A percentile compares a stretch with the other conserved stretches of the same genome.
Conservation (phyloP, 2,113 vertebrate species). For the Nycticebus coucang region DNA sequence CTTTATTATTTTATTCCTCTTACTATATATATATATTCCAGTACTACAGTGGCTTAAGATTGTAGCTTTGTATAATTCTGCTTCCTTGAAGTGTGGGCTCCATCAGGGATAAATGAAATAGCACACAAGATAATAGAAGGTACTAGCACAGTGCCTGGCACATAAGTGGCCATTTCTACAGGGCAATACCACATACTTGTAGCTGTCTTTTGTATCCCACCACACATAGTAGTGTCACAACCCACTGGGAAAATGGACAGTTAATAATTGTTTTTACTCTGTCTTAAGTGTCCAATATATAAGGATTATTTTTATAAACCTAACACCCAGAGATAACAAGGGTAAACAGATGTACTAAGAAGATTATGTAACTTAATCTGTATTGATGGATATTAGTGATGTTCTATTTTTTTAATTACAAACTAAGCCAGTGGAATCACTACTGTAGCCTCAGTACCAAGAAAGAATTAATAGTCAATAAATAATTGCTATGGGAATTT, state of each 20-base stretch:
- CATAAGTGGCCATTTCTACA: not conserved
- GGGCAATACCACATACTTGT: not conserved
- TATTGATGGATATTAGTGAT: not conserved
- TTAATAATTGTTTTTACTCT: constrained; percentile 27
- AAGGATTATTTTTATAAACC: constrained; percentile 48
- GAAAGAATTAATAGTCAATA: constrained; percentile 38
- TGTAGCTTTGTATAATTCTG: constrained; percentile 36
- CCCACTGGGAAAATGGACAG: not conserved
- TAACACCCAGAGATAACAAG: constrained; percentile 5
- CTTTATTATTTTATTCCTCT: constrained; percentile 32
- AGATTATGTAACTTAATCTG: constrained; percentile 34
- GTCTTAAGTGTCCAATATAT: not conserved
- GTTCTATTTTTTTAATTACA: not conserved
- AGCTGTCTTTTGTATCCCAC: not conserved
- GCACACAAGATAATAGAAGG: not conserved
- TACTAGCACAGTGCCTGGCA: not conserved
- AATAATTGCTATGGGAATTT: constrained; percentile 1
- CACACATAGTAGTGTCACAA: not conserved
- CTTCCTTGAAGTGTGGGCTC: constrained; percentile 2
- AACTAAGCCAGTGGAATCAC: not conserved
- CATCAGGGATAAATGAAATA: constrained; percentile 27
- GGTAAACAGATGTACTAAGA: constrained; percentile 22
- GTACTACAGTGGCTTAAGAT: not conserved
- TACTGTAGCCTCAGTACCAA: not conserved
- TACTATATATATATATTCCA: not conserved